These are phyloP conservation scores for Noturus placidus DNA, from an alignment of 2,113 vertebrate species.

Conservation along the genomic window DNA sequence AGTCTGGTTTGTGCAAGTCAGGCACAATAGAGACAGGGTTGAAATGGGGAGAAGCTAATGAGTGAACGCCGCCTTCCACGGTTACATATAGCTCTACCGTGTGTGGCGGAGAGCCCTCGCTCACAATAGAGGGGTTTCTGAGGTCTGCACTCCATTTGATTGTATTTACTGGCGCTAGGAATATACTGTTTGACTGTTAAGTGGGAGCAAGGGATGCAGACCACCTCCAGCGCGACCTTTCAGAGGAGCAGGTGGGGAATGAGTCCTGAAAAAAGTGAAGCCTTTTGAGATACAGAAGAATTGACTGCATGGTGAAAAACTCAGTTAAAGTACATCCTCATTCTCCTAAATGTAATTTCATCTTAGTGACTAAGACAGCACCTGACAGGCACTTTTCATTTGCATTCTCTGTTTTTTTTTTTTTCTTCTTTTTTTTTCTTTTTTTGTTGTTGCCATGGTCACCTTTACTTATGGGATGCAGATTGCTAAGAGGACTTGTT, in stretches of 20 bases:
- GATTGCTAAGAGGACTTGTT: background rate
- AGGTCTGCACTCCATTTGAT: conserved; percentile 69
- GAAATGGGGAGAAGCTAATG: conserved; percentile 64
- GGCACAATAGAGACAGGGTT: conserved; percentile 71
- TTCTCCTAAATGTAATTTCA: background rate
- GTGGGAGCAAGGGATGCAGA: conserved; percentile 43
- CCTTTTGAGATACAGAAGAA: conserved; percentile 29
- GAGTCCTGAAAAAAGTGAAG: conserved; percentile 50
- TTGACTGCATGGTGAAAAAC: background rate
- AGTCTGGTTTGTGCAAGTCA: conserved; percentile 64
- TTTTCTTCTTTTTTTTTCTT: background rate
- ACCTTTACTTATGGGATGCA: conserved; percentile 31
- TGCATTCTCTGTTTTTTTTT: background rate
- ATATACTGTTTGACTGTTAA: conserved; percentile 51
- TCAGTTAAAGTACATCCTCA: conserved; percentile 13
- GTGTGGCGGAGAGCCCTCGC: conserved; percentile 58
- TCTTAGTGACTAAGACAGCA: background rate
- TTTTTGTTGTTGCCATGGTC: conserved; percentile 34
- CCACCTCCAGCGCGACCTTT: conserved; percentile 44
- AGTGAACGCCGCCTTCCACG: conserved; percentile 70
- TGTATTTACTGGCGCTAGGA: conserved; percentile 66
- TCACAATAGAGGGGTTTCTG: conserved; percentile 69
- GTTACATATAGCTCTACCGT: conserved; percentile 61
- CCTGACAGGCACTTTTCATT: conserved; percentile 13
- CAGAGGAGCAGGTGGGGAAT: conserved; percentile 47